Evolutionary conservation across 2,113 vertebrate genomes (phyloP), one percentile per base, ranked within the genome.

Genomic region (Marmota monax): DNA sequence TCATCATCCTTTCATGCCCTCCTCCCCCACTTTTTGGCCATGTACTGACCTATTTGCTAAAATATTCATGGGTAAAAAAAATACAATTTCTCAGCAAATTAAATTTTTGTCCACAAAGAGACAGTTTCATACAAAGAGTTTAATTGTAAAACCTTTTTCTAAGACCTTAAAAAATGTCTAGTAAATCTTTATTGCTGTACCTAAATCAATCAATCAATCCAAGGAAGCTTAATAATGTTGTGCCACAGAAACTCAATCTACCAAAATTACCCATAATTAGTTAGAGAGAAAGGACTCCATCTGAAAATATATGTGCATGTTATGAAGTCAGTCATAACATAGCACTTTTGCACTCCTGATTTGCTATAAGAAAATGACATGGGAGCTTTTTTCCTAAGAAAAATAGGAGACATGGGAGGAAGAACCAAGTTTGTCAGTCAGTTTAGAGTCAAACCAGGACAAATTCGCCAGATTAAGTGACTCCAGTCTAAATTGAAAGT

Each of bases 1-100:
- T 70, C 17, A 29, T 1, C 18, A 1, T 39, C n/a, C 6, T 29
- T 4, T 16, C 48, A 51, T 0, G 1, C 39, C 25, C 22, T 1
- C 10, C 37, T 78, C 2, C 27, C 12, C 4, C 6, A 14, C 16
- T 69, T 69, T 69, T 69, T 69, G 67, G 32, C 67, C 29, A 69
- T 69, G 14, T 69, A 2, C 1, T 34, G 4, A 69, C 4, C 1
- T 69, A 34, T 69, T 67, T 69, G 67, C 29, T 69, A 69, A 69
- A 34, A 69, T 34, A 34, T 69, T 69, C 13, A 69, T 76, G 29
- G 25, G 12, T 42, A 27, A 37, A 45, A 42, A 84, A 32, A 39
- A 56, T 17, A n/a, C 3, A 25, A 27, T 14, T 80, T 70, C 6
- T 90, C n/a, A 80, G 45, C 25, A 61, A 80, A 65, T 58, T 16